phyloP scores from a whole-genome alignment of 1,140 invertebrate species.

The Macrocentrus cingulum region DNA sequence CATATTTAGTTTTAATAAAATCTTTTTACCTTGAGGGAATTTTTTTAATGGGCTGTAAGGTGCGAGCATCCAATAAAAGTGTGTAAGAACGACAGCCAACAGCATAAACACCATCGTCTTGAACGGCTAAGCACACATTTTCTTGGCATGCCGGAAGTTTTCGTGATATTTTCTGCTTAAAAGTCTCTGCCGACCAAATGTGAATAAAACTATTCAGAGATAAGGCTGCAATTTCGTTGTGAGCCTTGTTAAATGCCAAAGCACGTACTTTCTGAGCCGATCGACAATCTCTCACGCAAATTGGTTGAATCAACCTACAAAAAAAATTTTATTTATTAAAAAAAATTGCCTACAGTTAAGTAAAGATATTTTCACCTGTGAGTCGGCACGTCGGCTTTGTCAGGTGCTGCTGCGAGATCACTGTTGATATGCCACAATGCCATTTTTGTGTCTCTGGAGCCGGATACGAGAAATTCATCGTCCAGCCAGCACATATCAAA shows the following conservation, averaged over 20 bases:
- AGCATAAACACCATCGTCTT: constrained; percentile 83
- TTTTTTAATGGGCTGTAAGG: constrained; percentile 73
- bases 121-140: constrained; percentile 88
- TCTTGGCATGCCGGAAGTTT: constrained; percentile 88
- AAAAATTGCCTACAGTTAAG: too few species aligned
- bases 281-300: constrained; percentile 75
- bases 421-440: constrained; percentile 74
- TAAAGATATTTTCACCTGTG: constrained; percentile 54
- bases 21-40: constrained; percentile 57
- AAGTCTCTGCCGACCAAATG: constrained; percentile 87
- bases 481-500: constrained; percentile 96
- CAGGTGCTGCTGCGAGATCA: constrained; percentile 62
- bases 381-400: constrained; percentile 57
- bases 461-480: constrained; percentile 92
- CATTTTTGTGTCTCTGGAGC: constrained; percentile 86
- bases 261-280: constrained; percentile 82
- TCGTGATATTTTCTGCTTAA: constrained; percentile 78
- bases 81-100: constrained; percentile 93
- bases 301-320: constrained; percentile 65
- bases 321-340: too few species aligned
- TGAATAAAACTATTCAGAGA: constrained; percentile 90
- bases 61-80: constrained; percentile 83
- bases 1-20: too few species aligned
- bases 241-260: constrained; percentile 81
- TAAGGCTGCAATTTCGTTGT: constrained; percentile 87